Percentiles rank a stretch among this genome's conserved stretches.
Evolutionary conservation across 2,113 vertebrate genomes (phyloP).

Genomic region (Lutjanus erythropterus): DNA sequence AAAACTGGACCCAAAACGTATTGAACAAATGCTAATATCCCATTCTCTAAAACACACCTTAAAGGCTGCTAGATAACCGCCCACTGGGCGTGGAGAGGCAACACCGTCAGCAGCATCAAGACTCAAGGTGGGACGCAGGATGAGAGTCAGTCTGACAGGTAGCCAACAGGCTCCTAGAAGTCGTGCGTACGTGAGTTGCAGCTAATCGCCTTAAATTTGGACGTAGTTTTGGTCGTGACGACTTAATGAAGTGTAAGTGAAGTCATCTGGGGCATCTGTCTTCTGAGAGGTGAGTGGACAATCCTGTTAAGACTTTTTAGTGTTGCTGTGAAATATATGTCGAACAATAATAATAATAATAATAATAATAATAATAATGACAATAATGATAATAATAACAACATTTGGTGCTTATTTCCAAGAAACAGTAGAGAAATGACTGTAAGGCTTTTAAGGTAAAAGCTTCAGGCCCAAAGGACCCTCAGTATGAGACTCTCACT

Average conservation of each 20-base stretch:
- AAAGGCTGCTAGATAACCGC: constrained; percentile 26
- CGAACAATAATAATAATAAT: too few species aligned
- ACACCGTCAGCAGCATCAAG: not conserved
- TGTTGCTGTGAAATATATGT: not conserved
- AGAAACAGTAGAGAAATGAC: not conserved
- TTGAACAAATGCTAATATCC: not conserved
- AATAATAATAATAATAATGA: too few species aligned
- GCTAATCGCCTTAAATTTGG: not conserved
- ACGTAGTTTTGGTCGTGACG: not conserved
- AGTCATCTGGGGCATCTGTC: not conserved
- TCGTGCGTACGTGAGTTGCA: not conserved
- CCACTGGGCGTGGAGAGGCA: constrained; percentile 34
- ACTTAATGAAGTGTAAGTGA: not conserved
- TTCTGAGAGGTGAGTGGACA: constrained; percentile 56
- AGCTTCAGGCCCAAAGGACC: not conserved
- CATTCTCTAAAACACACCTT: constrained; percentile 1
- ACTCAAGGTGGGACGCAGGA: constrained; percentile 8
- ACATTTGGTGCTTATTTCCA: not conserved
- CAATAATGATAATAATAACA: too few species aligned
- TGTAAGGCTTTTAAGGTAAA: not conserved
- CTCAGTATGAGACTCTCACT: not conserved
- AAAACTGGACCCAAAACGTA: not conserved
- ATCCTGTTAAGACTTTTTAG: not conserved
- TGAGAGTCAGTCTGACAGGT: constrained; percentile 46
- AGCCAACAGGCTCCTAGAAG: not conserved